phyloP scores from a whole-genome alignment of 2,797 vertebrate genomes.

The Fratercula arctica region DNA sequence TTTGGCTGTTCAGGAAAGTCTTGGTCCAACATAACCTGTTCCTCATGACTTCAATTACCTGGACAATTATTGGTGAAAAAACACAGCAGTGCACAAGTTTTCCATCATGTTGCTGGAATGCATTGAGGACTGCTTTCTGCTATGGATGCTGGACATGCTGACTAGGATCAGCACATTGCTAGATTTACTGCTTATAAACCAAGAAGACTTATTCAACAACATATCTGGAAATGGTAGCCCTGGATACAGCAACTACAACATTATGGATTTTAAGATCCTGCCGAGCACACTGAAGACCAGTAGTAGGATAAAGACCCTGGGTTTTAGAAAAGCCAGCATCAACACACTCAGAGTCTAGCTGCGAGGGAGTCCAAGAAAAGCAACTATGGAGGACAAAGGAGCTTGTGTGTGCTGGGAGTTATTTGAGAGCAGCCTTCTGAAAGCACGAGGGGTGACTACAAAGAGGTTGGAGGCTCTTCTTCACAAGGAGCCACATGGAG shows the following conservation, averaged over 20 bases:
- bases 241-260: background rate
- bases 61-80: background rate
- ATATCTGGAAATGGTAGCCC: background rate
- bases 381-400: background rate
- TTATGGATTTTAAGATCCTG: background rate
- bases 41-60: background rate
- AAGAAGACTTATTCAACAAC: background rate
- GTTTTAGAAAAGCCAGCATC: background rate
- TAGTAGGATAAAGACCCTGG: background rate
- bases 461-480: background rate
- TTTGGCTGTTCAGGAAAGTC: background rate
- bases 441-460: background rate
- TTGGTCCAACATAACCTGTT: background rate
- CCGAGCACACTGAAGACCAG: background rate
- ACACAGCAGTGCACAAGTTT: background rate
- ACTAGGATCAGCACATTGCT: background rate
- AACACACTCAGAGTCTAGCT: background rate
- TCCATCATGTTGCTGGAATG: background rate
- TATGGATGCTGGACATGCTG: background rate
- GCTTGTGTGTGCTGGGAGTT: background rate
- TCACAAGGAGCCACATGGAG: background rate
- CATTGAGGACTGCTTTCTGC: background rate
- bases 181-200: background rate
- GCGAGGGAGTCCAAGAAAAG: background rate
- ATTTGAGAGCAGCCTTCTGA: background rate